A percentile compares a stretch with the other conserved stretches of the same genome.
phyloP scores from a whole-genome alignment of 2,797 vertebrate genomes.

The Aulostomus chinensis region DNA sequence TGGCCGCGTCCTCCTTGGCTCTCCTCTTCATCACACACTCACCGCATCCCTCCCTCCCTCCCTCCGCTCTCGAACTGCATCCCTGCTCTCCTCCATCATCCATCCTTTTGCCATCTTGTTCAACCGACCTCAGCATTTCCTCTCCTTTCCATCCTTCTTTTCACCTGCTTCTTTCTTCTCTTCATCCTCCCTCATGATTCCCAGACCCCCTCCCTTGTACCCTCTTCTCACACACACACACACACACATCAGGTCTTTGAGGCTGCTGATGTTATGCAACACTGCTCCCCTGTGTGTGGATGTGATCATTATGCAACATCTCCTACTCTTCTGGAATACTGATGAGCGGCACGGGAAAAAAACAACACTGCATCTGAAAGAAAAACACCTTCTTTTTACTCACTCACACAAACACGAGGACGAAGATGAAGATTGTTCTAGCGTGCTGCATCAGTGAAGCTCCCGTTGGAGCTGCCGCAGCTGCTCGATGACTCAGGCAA shows the following conservation, averaged over 20 bases:
- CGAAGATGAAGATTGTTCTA: not conserved
- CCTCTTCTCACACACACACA: conserved; percentile 6
- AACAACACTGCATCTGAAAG: conserved; percentile 4
- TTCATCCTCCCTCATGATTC: conserved; percentile 4
- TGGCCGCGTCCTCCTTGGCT: conserved; percentile 41
- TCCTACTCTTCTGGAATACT: conserved; percentile 75
- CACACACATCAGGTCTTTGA: conserved; percentile 51
- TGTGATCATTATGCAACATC: conserved; percentile 80
- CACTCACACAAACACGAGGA: not conserved
- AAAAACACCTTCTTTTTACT: not conserved
- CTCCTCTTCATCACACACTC: conserved; percentile 36
- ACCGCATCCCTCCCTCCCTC: conserved; percentile 22
- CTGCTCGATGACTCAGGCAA: conserved; percentile 37
- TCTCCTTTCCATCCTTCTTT: not conserved
- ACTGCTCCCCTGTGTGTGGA: conserved; percentile 67
- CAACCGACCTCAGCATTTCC: conserved; percentile 3
- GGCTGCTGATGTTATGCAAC: conserved; percentile 75
- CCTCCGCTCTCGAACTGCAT: conserved; percentile 17
- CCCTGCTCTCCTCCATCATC: conserved; percentile 28
- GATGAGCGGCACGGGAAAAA: conserved; percentile 55
- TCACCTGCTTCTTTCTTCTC: conserved; percentile 22
- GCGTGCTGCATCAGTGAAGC: not conserved
- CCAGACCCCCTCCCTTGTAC: conserved; percentile 33
- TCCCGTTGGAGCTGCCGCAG: conserved; percentile 19
- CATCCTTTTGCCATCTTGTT: conserved; percentile 21